Conservation (phyloP, 2,113 vertebrate genomes). For the Pachycephala philippinensis region DNA sequence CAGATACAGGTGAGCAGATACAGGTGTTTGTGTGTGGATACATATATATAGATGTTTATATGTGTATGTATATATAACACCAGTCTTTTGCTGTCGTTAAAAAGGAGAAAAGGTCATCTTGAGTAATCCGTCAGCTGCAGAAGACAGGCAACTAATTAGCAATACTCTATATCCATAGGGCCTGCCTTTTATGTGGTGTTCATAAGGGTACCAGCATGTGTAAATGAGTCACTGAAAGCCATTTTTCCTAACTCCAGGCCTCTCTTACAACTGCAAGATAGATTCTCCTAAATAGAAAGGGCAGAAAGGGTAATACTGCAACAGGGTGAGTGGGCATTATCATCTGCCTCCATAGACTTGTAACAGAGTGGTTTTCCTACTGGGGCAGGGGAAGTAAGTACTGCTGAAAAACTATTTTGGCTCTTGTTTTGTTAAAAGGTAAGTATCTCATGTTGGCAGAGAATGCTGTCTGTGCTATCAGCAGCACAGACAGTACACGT, state of each 20-base stretch:
- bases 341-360: not conserved
- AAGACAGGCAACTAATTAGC: not conserved
- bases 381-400: not conserved
- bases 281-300: not conserved
- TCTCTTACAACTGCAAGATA: not conserved
- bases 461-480: not conserved
- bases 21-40: not conserved
- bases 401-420: not conserved
- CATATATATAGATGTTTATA: too few relatives aligned
- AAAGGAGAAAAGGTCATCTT: not conserved
- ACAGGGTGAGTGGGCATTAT: not conserved
- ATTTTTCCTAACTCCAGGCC: not conserved
- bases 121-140: not conserved
- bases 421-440: not conserved
- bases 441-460: not conserved
- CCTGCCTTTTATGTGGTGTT: not conserved
- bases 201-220: not conserved
- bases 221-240: not conserved
- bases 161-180: not conserved
- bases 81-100: not conserved
- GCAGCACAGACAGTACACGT: not conserved
- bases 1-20: too few relatives aligned
- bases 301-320: not conserved
- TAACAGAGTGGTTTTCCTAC: not conserved
- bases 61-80: not conserved